phyloP scores from a whole-genome alignment of 2,113 vertebrate genomes.

The Varanus salvator region DNA sequence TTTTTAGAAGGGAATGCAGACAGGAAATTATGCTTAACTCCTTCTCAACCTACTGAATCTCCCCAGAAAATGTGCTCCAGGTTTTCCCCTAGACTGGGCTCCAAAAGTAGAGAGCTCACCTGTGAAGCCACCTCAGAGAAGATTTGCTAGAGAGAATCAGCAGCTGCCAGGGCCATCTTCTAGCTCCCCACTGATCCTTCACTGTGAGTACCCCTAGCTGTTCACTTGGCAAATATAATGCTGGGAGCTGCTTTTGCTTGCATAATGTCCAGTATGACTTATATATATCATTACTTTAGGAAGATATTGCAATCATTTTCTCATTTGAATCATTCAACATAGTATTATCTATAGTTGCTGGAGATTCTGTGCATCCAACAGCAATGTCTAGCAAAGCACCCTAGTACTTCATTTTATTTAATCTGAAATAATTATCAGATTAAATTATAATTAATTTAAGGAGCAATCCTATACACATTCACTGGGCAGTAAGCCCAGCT shows the following conservation, averaged over 20 bases:
- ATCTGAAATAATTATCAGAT: neutral
- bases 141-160: neutral
- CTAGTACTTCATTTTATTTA: neutral
- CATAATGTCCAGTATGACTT: neutral
- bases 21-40: neutral
- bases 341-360: slow-evolving; percentile 18
- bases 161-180: neutral
- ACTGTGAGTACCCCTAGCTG: neutral
- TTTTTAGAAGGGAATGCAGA: neutral
- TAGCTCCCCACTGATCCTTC: neutral
- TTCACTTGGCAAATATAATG: neutral
- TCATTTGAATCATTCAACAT: slow-evolving; percentile 22
- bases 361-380: neutral
- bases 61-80: neutral
- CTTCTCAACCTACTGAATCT: neutral
- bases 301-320: neutral
- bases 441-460: neutral
- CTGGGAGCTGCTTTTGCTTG: neutral
- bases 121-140: neutral
- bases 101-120: neutral
- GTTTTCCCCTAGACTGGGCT: too few species aligned
- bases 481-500: neutral
- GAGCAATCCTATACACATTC: neutral
- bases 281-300: neutral
- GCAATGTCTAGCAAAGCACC: neutral